Conservation (phyloP, 2,113 vertebrate species). For the Paramormyrops kingsleyae region DNA sequence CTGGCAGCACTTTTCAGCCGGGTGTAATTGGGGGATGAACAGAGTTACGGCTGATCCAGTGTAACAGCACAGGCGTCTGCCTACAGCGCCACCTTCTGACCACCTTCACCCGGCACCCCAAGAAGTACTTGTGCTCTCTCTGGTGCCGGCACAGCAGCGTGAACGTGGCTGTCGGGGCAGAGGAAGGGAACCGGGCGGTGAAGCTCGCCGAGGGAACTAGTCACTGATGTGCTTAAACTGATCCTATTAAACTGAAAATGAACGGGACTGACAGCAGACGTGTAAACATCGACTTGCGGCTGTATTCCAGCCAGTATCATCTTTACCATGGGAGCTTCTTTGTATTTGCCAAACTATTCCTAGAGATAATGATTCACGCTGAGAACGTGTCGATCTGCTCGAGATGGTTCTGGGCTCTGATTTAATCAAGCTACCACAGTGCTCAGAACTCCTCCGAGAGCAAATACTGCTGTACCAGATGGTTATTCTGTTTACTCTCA, state of each 20-base stretch:
- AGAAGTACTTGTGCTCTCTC: background rate
- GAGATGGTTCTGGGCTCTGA: background rate
- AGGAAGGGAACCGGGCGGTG: background rate
- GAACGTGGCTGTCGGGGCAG: background rate
- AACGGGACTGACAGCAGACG: background rate
- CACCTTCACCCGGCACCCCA: background rate
- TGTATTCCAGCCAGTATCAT: background rate
- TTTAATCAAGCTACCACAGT: background rate
- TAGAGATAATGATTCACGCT: background rate
- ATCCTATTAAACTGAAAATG: background rate
- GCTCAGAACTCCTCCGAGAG: background rate
- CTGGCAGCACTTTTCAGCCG: background rate
- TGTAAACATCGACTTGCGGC: background rate
- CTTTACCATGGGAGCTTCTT: background rate
- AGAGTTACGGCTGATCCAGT: background rate
- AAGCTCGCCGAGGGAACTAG: background rate
- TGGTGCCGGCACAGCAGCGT: background rate
- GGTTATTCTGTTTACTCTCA: background rate
- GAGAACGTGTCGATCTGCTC: background rate
- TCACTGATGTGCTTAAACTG: background rate
- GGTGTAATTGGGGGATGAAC: background rate
- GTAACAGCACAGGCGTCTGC: background rate
- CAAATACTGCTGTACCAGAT: background rate
- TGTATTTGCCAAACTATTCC: background rate
- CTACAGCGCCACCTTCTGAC: background rate